Conservation (phyloP, 2,113 vertebrate genomes). For the Plecotus auritus region DNA sequence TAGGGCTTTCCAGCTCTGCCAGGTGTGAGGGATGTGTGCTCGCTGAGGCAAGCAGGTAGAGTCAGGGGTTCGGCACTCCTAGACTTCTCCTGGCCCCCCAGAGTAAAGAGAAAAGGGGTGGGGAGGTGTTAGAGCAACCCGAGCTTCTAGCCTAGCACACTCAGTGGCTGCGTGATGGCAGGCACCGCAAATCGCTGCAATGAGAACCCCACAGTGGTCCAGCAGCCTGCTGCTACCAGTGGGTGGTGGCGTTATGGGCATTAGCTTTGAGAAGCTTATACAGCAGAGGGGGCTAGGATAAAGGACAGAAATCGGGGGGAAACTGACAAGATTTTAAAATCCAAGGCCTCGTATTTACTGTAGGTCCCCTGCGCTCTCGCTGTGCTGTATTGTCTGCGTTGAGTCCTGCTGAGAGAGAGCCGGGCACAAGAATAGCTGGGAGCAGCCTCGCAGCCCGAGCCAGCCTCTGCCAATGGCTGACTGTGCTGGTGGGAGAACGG, state of each 20-base stretch:
- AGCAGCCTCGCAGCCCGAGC: conserved; percentile 69
- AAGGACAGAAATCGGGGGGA: conserved; percentile 81
- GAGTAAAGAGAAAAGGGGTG: conserved; percentile 73
- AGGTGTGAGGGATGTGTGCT: conserved; percentile 42
- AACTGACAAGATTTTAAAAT: conserved; percentile 74
- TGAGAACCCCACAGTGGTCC: conserved; percentile 68
- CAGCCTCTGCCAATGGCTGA: conserved; percentile 64
- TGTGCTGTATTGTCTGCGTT: conserved; percentile 76
- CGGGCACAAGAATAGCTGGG: conserved; percentile 76
- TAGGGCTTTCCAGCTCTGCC: not conserved
- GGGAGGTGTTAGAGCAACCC: conserved; percentile 77
- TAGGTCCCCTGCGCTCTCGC: conserved; percentile 72
- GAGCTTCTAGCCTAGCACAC: conserved; percentile 75
- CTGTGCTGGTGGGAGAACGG: conserved; percentile 48
- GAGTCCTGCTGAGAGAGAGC: conserved; percentile 80
- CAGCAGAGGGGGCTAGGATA: conserved; percentile 77
- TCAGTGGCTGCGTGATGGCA: conserved; percentile 71
- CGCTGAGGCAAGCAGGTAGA: conserved; percentile 16
- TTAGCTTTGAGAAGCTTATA: conserved; percentile 82
- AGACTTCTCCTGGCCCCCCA: conserved; percentile 38
- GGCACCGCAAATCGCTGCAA: conserved; percentile 73
- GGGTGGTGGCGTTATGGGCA: conserved; percentile 80
- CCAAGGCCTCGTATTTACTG: conserved; percentile 79
- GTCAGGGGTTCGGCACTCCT: conserved; percentile 33
- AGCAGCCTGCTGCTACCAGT: conserved; percentile 80